Base-by-base conservation (phyloP, 2,113 vertebrate species). In the Ia io region DNA sequence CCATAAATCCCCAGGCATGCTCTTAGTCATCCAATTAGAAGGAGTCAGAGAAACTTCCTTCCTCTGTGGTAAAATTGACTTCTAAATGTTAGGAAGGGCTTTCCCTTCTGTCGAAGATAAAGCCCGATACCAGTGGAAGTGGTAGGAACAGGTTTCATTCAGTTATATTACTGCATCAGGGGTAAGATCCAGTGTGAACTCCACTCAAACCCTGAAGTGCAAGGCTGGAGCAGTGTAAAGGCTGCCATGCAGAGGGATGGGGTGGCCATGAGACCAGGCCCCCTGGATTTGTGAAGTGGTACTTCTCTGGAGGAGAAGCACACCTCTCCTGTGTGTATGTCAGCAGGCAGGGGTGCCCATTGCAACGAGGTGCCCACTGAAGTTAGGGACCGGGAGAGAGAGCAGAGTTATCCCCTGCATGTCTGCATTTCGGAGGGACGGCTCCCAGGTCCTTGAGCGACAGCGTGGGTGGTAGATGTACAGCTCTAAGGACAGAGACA, bases 1-100 rank as follows among this genome's bases (percentile, higher is more conserved):
- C 73, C 28, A 1, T 0, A 3, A 37, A 28, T n/a, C 11, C 11
- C 4, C 32, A 18, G 37, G 1, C 0, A 0, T 0, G 12, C 4
- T 14, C 61, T 79, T 20, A 2, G 23, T 61, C 17, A 25, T 10
- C 13, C 16, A 20, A 11, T 25, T 6, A 17, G 23, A 73, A 23
- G 40, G 22, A 76, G 4, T 42, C n/a, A 63, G 47, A 49, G n/a
- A 22, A 18, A 30, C 12, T 30, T 6, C 2, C 32, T 42, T 79
- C 32, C n/a, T 10, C 6, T 22, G 40, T 12, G 16, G 83, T 18
- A 37, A 11, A 53, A 17, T 4, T 44, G 63, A 11, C 28, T 12
- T 56, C 20, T 82, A 3, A 16, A 78, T 11, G 9, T 42, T 22
- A 78, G 30, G 30, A 70, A n/a, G 12, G 1, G 1, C 53, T 84